These are phyloP conservation scores for Saccostrea glomerata DNA, from an alignment of 1,140 invertebrate species.

Conservation along the genomic window DNA sequence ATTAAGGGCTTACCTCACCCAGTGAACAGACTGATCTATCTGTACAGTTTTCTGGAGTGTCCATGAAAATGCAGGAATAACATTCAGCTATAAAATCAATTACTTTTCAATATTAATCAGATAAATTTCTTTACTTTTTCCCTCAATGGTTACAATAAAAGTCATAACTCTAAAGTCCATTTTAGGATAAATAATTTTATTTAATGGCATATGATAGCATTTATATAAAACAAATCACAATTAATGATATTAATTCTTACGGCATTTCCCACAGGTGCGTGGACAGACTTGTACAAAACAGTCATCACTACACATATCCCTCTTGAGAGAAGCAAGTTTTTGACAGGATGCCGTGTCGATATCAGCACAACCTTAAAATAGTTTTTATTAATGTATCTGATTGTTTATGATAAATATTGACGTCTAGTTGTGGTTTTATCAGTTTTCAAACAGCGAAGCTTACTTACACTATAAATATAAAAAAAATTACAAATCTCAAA, in stretches of 20 bases:
- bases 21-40: not conserved
- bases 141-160: too few relatives aligned
- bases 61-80: not conserved
- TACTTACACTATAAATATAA: too few relatives aligned
- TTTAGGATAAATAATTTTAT: too few relatives aligned
- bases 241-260: not conserved
- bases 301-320: not conserved
- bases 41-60: not conserved
- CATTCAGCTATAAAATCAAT: conserved; percentile 3
- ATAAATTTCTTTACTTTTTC: too few relatives aligned
- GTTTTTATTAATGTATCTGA: too few relatives aligned
- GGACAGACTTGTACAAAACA: not conserved
- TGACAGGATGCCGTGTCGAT: not conserved
- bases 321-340: not conserved
- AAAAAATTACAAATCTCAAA: too few relatives aligned
- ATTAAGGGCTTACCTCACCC: not conserved
- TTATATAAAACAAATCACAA: too few relatives aligned
- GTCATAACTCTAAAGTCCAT: too few relatives aligned
- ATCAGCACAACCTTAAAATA: not conserved
- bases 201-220: too few relatives aligned
- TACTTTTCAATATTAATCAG: not conserved
- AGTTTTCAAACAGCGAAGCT: too few relatives aligned
- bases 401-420: too few relatives aligned
- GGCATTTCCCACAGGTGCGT: not conserved
- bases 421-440: too few relatives aligned